A percentile compares a stretch with the other conserved stretches of the same genome.
Evolutionary conservation across 2,113 vertebrate genomes (phyloP).

Genomic region (Catharus minimus): DNA sequence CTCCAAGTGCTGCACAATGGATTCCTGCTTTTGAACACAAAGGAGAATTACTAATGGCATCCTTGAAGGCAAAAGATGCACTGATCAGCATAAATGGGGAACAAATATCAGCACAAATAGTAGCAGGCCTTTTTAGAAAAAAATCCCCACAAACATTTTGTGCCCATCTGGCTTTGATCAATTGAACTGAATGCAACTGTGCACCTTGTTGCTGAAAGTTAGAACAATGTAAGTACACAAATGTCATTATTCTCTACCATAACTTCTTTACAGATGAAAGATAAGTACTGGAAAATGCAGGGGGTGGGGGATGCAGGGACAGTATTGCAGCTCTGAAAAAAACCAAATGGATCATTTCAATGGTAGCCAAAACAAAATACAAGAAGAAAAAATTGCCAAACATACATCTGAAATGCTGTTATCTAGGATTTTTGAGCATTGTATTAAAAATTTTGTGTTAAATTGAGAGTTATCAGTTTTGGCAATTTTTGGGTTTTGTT

Average conservation of each 20-base stretch:
- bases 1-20: constrained; percentile 53
- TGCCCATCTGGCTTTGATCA: constrained; percentile 29
- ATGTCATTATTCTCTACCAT: background rate
- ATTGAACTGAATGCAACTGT: constrained; percentile 32
- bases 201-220: constrained; percentile 4
- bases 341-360: background rate
- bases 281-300: background rate
- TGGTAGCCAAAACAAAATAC: background rate
- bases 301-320: background rate
- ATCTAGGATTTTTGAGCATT: background rate
- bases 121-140: background rate
- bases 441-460: background rate
- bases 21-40: constrained; percentile 57
- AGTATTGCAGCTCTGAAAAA: background rate
- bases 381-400: background rate
- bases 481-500: accelerated
- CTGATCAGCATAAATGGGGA: constrained; percentile 37
- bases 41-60: constrained; percentile 52
- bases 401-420: background rate
- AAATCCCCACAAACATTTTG: background rate
- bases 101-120: constrained; percentile 20
- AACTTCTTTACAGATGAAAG: background rate
- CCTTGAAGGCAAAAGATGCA: constrained; percentile 61
- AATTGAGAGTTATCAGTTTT: background rate
- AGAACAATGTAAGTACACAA: background rate